Percentiles rank a stretch among this genome's conserved stretches.
These are phyloP conservation scores for Gallinago paraguaiae DNA, from an alignment of 2,113 vertebrate species.

Conservation along the genomic window DNA sequence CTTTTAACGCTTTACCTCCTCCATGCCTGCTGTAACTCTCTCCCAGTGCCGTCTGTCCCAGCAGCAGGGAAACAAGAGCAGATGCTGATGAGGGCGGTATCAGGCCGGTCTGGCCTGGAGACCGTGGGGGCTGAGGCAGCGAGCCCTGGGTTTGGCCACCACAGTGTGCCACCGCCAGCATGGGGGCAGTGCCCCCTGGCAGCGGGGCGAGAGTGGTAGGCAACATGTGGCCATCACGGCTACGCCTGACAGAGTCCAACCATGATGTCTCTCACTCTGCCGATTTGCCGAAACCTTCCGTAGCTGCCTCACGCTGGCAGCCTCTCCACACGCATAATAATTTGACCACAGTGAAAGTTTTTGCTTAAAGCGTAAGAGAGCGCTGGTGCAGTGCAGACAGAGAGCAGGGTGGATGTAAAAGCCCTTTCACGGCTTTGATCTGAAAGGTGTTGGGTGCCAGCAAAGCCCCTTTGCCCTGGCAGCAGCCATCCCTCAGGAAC, in stretches of 20 bases:
- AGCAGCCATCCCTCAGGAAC: background rate
- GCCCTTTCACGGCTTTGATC: constrained; percentile 38
- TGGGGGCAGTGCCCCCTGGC: background rate
- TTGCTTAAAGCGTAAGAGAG: background rate
- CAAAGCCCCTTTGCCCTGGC: background rate
- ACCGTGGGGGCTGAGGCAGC: rapidly evolving
- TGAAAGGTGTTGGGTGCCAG: background rate
- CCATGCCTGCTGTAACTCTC: background rate
- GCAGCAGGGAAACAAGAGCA: background rate
- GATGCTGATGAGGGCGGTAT: background rate
- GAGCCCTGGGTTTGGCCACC: background rate
- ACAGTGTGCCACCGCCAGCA: background rate
- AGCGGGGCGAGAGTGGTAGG: too few species aligned
- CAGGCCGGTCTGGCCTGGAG: rapidly evolving
- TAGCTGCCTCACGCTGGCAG: background rate
- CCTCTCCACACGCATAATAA: background rate
- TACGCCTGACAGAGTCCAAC: background rate
- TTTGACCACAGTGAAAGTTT: background rate
- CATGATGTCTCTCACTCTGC: background rate
- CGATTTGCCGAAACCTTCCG: background rate
- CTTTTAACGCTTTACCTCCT: background rate
- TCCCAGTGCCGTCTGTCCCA: background rate
- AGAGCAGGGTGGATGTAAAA: background rate
- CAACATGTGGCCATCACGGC: background rate
- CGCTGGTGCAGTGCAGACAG: background rate